phyloP scores from a whole-genome alignment of 2,797 vertebrate species.

The Platalea minor region DNA sequence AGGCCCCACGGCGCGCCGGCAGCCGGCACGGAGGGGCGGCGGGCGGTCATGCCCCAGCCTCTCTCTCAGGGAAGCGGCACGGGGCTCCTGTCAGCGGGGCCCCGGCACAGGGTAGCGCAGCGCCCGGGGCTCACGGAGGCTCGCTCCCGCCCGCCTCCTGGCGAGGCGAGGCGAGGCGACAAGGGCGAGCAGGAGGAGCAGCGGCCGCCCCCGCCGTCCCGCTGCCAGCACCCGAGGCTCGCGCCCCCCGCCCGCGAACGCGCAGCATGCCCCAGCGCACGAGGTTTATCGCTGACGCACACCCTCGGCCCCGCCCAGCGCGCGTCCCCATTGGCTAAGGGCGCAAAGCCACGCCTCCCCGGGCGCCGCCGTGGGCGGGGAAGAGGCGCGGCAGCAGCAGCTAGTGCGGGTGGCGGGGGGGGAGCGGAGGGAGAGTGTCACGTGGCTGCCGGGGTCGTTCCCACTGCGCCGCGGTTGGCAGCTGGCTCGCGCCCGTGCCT shows the following conservation, averaged over 20 bases:
- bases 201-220: neutral
- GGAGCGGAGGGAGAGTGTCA: fast-evolving
- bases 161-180: fast-evolving
- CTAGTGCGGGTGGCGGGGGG: fast-evolving
- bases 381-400: fast-evolving
- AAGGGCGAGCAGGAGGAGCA: fast-evolving
- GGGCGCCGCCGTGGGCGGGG: fast-evolving
- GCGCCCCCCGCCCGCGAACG: fast-evolving
- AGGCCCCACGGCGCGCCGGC: fast-evolving
- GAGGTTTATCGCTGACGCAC: neutral
- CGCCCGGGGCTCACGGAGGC: fast-evolving
- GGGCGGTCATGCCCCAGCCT: fast-evolving
- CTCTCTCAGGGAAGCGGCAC: fast-evolving
- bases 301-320: neutral
- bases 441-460: neutral
- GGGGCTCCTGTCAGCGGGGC: fast-evolving
- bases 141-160: fast-evolving
- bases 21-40: fast-evolving
- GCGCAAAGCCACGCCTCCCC: fast-evolving
- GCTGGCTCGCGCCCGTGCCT: no score
- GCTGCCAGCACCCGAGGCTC: no score
- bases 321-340: neutral
- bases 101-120: no score
- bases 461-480: no score
- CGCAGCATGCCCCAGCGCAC: fast-evolving